Percentiles rank a stretch among this genome's conserved stretches.
Evolutionary conservation across 2,113 vertebrate genomes (phyloP).

Genomic region (Phoxinus phoxinus): DNA sequence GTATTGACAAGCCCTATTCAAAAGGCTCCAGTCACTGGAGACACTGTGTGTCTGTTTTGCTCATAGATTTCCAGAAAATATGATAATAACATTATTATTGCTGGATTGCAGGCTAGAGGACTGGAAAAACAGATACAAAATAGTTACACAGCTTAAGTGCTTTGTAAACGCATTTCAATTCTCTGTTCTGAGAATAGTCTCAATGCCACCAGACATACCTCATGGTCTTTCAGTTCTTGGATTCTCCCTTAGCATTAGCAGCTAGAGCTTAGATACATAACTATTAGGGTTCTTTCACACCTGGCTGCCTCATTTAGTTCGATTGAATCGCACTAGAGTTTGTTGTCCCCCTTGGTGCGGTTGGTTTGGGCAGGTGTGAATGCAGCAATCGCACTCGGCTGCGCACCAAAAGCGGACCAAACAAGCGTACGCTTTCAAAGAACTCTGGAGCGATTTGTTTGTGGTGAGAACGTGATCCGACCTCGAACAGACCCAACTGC

Average conservation of each 20-base stretch:
- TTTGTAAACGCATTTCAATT: not conserved
- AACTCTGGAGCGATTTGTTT: too few relatives aligned
- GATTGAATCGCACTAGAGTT: too few relatives aligned
- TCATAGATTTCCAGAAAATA: slow-evolving; percentile 25
- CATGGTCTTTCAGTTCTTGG: not conserved
- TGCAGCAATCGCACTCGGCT: too few relatives aligned
- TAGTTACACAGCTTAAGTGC: not conserved
- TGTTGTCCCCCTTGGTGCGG: too few relatives aligned
- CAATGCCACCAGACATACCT: not conserved
- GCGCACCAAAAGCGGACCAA: too few relatives aligned
- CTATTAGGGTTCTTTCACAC: too few relatives aligned
- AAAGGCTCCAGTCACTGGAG: slow-evolving; percentile 6
- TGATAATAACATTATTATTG: not conserved
- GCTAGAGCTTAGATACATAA: not conserved
- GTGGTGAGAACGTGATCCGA: too few relatives aligned
- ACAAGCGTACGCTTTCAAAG: too few relatives aligned
- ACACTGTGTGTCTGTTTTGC: slow-evolving; percentile 14
- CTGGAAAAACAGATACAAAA: not conserved
- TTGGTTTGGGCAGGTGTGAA: too few relatives aligned
- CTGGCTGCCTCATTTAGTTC: too few relatives aligned
- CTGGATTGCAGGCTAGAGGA: not conserved
- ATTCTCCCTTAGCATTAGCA: not conserved
- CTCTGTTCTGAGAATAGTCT: not conserved
- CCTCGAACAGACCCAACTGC: too few relatives aligned
- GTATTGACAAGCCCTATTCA: slow-evolving; percentile 6